A percentile compares a stretch with the other conserved stretches of the same genome.
Conservation (phyloP, 2,888 invertebrate genomes). For the Hyalella azteca region DNA sequence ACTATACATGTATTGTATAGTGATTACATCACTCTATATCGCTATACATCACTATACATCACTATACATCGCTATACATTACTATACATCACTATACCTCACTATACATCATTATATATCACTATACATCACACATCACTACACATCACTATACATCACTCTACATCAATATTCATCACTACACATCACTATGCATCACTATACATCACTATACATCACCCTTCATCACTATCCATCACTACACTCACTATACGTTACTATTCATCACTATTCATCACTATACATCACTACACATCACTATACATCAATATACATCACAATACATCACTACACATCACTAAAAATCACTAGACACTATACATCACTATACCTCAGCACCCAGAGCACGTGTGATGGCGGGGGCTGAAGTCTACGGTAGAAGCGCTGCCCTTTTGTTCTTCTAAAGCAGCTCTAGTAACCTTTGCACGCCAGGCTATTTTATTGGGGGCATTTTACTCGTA, state of each 20-base stretch:
- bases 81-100: background rate
- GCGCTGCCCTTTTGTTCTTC: background rate
- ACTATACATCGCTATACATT: too few species aligned
- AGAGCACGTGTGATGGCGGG: background rate
- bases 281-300: too few species aligned
- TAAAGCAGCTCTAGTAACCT: constrained; percentile 5
- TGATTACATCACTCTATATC: background rate
- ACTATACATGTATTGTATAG: too few species aligned
- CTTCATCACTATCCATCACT: background rate
- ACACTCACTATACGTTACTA: background rate
- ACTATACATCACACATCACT: too few species aligned
- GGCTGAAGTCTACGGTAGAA: background rate
- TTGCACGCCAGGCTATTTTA: constrained; percentile 7
- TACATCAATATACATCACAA: background rate
- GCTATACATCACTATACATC: background rate
- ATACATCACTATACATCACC: too few species aligned
- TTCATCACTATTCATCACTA: background rate
- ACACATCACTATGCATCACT: too few species aligned
- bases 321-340: background rate
- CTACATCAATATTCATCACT: too few species aligned
- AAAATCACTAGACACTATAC: too few species aligned
- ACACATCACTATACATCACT: too few species aligned
- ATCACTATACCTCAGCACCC: background rate
- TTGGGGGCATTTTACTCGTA: constrained; percentile 13
- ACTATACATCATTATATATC: too few species aligned